A percentile compares a stretch with the other conserved stretches of the same genome.
phyloP scores from a whole-genome alignment of 1,140 invertebrate genomes.

The Dinoponera quadriceps region DNA sequence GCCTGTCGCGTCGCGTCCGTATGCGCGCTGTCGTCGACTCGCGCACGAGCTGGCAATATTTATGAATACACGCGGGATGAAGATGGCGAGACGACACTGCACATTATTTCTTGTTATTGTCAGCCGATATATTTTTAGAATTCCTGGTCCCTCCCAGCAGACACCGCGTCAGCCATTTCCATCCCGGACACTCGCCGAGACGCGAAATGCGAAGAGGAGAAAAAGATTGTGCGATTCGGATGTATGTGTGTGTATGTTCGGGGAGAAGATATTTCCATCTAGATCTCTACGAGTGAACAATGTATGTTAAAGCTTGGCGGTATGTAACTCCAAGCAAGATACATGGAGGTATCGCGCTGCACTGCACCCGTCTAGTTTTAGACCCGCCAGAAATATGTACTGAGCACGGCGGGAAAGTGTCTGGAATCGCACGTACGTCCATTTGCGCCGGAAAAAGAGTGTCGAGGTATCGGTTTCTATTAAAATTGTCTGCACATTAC shows the following conservation, averaged over 20 bases:
- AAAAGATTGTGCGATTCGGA: not conserved
- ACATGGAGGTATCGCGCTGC: conserved; percentile 21
- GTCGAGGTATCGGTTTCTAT: not conserved
- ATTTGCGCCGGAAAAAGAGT: no score
- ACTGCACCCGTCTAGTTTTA: conserved; percentile 16
- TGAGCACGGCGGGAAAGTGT: not conserved
- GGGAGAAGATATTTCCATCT: conserved; percentile 6
- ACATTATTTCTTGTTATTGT: conserved; percentile 50
- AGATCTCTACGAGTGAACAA: conserved; percentile 27
- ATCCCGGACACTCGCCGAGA: not conserved
- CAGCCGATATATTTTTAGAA: conserved; percentile 44
- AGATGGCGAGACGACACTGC: conserved; percentile 35
- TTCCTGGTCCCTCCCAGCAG: not conserved
- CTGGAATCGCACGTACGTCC: not conserved
- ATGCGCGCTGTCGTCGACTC: conserved; percentile 17
- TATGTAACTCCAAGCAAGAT: conserved; percentile 16
- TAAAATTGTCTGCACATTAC: not conserved
- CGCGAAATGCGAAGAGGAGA: not conserved
- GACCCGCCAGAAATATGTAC: conserved; percentile 39
- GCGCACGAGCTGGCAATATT: conserved; percentile 51
- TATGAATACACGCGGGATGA: conserved; percentile 60
- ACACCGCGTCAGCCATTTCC: not conserved
- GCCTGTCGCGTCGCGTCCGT: conserved; percentile 8
- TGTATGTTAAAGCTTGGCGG: conserved; percentile 2
- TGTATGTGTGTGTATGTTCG: no score